Percentiles rank a stretch among this genome's conserved stretches.
Evolutionary conservation across 2,113 vertebrate species (phyloP).

Genomic region (Dromas ardeola): DNA sequence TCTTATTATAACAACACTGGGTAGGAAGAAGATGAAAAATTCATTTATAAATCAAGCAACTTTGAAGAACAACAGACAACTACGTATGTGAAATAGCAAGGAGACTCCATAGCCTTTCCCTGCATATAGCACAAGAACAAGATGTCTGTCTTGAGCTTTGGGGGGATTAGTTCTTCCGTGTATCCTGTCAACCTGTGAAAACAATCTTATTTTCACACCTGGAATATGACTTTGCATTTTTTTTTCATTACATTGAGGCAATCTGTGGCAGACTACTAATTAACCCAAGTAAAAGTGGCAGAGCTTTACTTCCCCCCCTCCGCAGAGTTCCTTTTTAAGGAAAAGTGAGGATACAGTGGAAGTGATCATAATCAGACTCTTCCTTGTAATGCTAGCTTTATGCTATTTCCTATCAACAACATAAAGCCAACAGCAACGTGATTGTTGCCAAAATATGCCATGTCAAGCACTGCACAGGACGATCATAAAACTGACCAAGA

Average conservation of each 20-base stretch:
- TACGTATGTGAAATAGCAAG: neutral
- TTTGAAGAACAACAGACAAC: neutral
- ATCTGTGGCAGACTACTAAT: neutral
- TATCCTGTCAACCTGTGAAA: neutral
- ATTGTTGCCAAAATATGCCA: rapidly evolving
- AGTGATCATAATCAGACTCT: neutral
- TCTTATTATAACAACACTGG: neutral
- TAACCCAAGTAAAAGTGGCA: neutral
- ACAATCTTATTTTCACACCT: neutral
- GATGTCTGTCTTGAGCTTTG: neutral
- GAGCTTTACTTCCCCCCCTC: neutral
- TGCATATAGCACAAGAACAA: neutral
- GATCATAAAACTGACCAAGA: neutral
- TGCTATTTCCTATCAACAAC: neutral
- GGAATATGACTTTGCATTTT: neutral
- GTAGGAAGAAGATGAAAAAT: neutral
- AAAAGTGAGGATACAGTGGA: neutral
- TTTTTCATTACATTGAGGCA: neutral
- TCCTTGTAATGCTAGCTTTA: neutral
- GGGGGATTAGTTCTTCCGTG: neutral
- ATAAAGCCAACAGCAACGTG: neutral
- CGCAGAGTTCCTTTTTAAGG: neutral
- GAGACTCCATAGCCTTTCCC: neutral
- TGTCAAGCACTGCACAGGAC: neutral
- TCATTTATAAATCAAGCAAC: neutral